Evolutionary conservation across 2,888 invertebrate species (phyloP).

Genomic region (Nebria salina): DNA sequence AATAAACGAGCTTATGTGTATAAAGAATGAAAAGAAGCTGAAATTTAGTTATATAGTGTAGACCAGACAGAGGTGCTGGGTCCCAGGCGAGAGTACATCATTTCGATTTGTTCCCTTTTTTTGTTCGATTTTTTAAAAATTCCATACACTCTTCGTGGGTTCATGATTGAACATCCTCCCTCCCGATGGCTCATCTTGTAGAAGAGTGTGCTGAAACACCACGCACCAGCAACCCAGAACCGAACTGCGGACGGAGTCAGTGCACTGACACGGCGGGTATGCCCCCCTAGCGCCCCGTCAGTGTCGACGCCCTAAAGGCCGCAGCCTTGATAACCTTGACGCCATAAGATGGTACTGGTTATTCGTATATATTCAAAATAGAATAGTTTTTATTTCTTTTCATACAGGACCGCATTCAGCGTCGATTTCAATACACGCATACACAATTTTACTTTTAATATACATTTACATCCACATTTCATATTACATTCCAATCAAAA

Average conservation of each 20-base stretch:
- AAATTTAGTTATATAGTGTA: too few relatives aligned
- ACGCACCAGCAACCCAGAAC: neutral
- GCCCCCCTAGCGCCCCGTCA: neutral
- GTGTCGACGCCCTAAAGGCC: constrained; percentile 1
- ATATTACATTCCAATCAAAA: too few relatives aligned
- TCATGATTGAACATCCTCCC: neutral
- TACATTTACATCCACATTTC: too few relatives aligned
- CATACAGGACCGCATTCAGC: neutral
- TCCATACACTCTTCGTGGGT: neutral
- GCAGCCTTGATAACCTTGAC: constrained; percentile 14
- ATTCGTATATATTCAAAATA: constrained; percentile 16
- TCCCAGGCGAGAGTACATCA: too few relatives aligned
- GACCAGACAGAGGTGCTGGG: too few relatives aligned
- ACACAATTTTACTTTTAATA: neutral
- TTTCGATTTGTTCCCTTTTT: neutral
- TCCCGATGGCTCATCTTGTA: neutral
- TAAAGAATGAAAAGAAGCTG: too few relatives aligned
- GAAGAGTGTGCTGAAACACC: neutral
- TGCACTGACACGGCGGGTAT: neutral
- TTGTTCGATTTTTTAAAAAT: neutral
- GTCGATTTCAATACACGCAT: neutral
- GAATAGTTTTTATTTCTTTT: neutral
- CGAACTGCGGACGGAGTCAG: neutral
- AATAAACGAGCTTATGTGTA: too few relatives aligned
- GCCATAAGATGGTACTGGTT: constrained; percentile 15